Conservation (phyloP, 2,888 invertebrate genomes). For the Ormyrus nitidulus region DNA sequence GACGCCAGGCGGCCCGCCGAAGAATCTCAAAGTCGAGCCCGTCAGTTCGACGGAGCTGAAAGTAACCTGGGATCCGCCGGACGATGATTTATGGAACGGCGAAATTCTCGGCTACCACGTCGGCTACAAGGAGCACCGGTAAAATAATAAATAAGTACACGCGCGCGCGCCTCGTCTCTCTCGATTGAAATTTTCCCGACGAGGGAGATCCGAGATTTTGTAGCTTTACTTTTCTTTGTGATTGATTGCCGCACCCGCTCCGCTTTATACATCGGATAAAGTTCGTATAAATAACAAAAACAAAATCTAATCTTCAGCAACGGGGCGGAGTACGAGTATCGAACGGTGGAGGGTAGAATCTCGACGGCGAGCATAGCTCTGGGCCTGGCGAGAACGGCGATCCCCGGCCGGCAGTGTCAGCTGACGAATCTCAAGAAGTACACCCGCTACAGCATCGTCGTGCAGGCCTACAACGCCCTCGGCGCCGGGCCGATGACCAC, state of each 20-base stretch:
- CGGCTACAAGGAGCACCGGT: conserved; percentile 83
- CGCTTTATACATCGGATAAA: too few species aligned
- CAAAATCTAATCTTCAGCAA: conserved; percentile 62
- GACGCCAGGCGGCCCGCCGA: conserved; percentile 86
- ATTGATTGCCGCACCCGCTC: too few species aligned
- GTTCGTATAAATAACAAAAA: too few species aligned
- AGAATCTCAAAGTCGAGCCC: conserved; percentile 88
- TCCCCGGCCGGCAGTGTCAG: conserved; percentile 71
- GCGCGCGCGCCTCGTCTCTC: too few species aligned
- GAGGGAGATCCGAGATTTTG: too few species aligned
- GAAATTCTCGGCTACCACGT: conserved; percentile 92
- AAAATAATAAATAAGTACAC: conserved; percentile 45
- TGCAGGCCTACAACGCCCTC: conserved; percentile 77
- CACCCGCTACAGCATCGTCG: conserved; percentile 77
- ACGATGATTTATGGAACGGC: conserved; percentile 91
- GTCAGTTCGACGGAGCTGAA: conserved; percentile 90
- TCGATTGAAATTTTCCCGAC: too few species aligned
- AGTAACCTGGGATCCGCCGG: conserved; percentile 92
- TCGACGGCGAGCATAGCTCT: conserved; percentile 72
- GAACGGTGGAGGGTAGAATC: conserved; percentile 72
- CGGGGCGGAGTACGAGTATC: conserved; percentile 67
- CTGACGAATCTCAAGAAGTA: conserved; percentile 76
- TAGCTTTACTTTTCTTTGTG: too few species aligned
- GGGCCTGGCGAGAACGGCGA: conserved; percentile 71
- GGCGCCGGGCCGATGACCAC: conserved; percentile 77